Conservation (phyloP, 2,113 vertebrate species). For the Riparia riparia region DNA sequence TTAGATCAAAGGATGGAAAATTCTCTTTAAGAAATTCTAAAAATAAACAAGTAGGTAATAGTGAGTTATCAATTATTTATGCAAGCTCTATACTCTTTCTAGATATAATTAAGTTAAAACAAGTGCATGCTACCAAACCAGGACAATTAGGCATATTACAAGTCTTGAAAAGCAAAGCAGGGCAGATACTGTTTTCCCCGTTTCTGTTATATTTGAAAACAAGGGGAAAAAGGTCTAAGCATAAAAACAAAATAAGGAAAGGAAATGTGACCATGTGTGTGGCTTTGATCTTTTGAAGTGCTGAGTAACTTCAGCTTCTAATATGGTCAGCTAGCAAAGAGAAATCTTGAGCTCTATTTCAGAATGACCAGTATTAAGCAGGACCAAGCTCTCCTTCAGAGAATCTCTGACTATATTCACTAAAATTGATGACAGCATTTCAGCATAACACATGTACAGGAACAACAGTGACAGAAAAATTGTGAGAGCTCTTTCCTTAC, state of each 20-base stretch:
- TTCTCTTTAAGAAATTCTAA: conserved; percentile 83
- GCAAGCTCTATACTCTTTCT: neutral
- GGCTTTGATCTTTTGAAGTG: neutral
- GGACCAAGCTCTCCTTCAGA: neutral
- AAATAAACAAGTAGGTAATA: conserved; percentile 23
- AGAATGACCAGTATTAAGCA: neutral
- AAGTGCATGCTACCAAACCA: neutral
- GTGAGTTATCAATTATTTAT: conserved; percentile 30
- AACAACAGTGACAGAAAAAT: neutral
- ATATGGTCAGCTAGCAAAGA: neutral
- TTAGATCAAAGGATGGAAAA: conserved; percentile 75
- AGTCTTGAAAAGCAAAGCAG: neutral
- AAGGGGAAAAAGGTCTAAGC: neutral
- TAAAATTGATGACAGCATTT: neutral
- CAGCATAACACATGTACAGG: neutral
- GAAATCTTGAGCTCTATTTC: neutral
- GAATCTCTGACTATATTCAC: neutral
- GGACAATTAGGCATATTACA: neutral
- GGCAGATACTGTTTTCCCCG: neutral
- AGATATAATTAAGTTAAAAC: neutral
- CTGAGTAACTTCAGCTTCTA: neutral
- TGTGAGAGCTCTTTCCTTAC: neutral
- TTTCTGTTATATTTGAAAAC: neutral
- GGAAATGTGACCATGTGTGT: neutral
- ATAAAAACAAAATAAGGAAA: neutral